Conservation (phyloP, 1,140 invertebrate genomes). For the Lordiphosa clarofinis region DNA sequence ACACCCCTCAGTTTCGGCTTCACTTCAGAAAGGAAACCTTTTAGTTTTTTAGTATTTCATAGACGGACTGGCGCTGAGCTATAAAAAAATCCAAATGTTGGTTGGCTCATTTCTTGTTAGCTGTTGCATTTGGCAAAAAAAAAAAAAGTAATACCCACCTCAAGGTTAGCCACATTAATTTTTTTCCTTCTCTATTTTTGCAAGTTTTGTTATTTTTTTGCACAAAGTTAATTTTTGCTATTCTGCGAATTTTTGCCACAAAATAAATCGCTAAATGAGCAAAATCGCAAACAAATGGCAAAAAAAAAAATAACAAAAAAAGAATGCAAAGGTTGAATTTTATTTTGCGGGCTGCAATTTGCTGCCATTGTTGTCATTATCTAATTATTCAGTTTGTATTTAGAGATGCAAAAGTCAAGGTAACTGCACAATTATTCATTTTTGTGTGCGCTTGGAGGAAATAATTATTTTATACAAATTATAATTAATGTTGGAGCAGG, state of each 20-base stretch:
- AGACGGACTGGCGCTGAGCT: conserved; percentile 8
- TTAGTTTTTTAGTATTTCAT: conserved; percentile 3
- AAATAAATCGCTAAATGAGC: conserved; percentile 39
- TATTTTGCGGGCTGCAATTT: conserved; percentile 46
- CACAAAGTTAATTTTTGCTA: conserved; percentile 42
- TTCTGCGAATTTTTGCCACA: conserved; percentile 60
- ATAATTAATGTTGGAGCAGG: conserved; percentile 33
- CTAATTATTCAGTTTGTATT: conserved; percentile 56
- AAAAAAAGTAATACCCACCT: conserved; percentile 29
- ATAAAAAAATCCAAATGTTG: neutral
- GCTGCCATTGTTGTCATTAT: conserved; percentile 40
- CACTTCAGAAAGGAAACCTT: conserved; percentile 7
- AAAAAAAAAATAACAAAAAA: conserved; percentile 10
- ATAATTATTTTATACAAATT: conserved; percentile 30
- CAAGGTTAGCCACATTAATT: conserved; percentile 60
- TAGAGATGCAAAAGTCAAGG: conserved; percentile 70
- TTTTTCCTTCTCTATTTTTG: conserved; percentile 27
- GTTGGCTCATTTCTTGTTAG: conserved; percentile 18
- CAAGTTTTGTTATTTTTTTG: conserved; percentile 16
- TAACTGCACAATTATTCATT: conserved; percentile 68
- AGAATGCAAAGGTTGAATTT: conserved; percentile 51
- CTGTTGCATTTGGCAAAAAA: conserved; percentile 47
- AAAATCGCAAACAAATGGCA: conserved; percentile 12
- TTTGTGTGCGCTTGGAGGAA: conserved; percentile 29
- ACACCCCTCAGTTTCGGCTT: conserved; percentile 6